Base-by-base conservation (phyloP, 1,140 invertebrate genomes). In the Helicorthomorpha holstii region DNA sequence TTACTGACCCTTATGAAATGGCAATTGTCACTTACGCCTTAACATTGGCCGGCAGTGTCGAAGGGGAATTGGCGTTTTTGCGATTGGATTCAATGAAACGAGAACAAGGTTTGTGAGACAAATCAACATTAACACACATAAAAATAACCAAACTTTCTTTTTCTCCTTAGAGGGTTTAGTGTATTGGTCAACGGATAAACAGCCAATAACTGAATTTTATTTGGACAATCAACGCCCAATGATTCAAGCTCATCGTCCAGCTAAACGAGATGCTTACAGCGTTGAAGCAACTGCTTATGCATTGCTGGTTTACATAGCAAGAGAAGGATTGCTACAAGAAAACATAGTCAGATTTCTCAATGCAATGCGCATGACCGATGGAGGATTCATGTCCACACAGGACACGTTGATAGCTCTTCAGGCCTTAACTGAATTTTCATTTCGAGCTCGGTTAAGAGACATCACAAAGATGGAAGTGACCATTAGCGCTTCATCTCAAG, bases 1-100 rank as follows among this genome's bases (percentile, higher is more conserved):
- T 73, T 14, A 52, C 41, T 1, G 70, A 74, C 60, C 65, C 73
- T 1, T 75, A 73, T 55, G 68, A 72, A 47, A 53, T 75, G 26
- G 68, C 75, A 2, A 66, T 76, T 48, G 63, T 68, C 3, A 61
- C 72, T 0, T 76, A 75, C 57, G 72, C 73, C 14, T 58, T 77
- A 12, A 64, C 65, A 2, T 27, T 71, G 3, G 57, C 62, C 21
- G 66, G 68, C 22, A 71, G 67, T 55, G 53, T 58, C 3, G 61
- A 70, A 19, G 64, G 64, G 41, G 69, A 73, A 49, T 42, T 59
- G 1, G 71, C 70, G 0, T 69, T 69, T 48, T 55, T 58, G 12
- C 57, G 84, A 54, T 66, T 94, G 10, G 73, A 76, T 1, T 64
- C 63, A 0, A 76, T 78, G 44, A 78, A 79, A 29, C 68, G 77